A percentile compares a stretch with the other conserved stretches of the same genome.
These are phyloP conservation scores for Steinernema hermaphroditum DNA, from an alignment of 2,888 invertebrate genomes.

Conservation along the genomic window DNA sequence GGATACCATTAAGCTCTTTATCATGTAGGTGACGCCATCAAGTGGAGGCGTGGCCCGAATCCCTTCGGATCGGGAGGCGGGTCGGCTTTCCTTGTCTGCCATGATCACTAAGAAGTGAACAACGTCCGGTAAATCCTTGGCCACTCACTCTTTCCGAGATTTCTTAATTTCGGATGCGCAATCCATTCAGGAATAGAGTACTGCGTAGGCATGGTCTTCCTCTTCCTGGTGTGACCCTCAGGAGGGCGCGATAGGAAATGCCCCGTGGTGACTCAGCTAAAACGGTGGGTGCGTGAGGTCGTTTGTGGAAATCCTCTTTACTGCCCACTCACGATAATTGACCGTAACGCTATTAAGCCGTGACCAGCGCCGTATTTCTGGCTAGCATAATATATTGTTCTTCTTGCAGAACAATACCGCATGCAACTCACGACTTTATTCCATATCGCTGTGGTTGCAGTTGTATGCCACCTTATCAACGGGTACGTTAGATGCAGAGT, in stretches of 20 bases:
- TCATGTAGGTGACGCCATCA: conserved; percentile 1
- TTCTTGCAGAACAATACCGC: conserved; percentile 23
- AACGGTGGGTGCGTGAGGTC: too few species aligned
- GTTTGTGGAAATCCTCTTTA: too few species aligned
- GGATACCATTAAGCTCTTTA: background rate
- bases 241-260: background rate
- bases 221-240: background rate
- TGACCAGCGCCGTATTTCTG: too few species aligned
- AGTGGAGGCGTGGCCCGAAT: background rate
- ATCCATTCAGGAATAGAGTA: background rate
- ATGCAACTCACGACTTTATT: conserved; percentile 6
- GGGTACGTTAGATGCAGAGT: background rate
- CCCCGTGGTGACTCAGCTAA: too few species aligned
- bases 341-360: too few species aligned
- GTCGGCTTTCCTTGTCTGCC: background rate
- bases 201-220: background rate
- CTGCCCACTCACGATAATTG: too few species aligned
- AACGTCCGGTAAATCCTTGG: background rate
- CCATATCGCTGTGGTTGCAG: conserved; percentile 5
- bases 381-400: too few species aligned
- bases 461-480: conserved; percentile 9
- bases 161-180: background rate
- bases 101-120: conserved; percentile 19
- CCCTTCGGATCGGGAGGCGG: conserved; percentile 15
- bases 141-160: background rate